A percentile compares a stretch with the other conserved stretches of the same genome.
Evolutionary conservation across 37 sponge, comb jelly and placozoan species (phyloP).

Genomic region (Eunapius fragilis): DNA sequence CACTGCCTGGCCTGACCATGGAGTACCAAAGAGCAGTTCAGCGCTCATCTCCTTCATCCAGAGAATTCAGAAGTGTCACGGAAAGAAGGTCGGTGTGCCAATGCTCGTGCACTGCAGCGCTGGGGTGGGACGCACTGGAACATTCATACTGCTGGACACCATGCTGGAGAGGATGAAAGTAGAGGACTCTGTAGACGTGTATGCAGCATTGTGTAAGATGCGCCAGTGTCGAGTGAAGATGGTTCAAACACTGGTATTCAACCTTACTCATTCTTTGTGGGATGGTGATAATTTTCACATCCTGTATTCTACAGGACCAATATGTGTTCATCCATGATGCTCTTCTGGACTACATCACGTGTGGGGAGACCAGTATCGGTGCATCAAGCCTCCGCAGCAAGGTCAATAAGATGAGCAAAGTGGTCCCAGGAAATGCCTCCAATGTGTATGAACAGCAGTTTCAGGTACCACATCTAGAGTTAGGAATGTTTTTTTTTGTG

Average conservation of each 20-base stretch:
- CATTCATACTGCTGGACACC: conserved; percentile 76
- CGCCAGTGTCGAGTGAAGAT: conserved; percentile 59
- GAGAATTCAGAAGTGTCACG: conserved; percentile 57
- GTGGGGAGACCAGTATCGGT: conserved; percentile 53
- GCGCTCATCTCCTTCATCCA: conserved; percentile 76
- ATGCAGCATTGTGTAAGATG: conserved; percentile 57
- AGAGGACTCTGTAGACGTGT: conserved; percentile 56
- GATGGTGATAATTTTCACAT: not conserved
- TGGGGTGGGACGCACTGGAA: conserved; percentile 85
- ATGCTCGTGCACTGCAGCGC: conserved; percentile 91
- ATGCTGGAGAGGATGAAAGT: conserved; percentile 70
- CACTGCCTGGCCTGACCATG: conserved; percentile 80
- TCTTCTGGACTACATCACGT: conserved; percentile 65
- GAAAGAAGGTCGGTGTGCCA: conserved; percentile 32
- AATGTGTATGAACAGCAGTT: conserved; percentile 52
- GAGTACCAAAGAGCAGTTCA: conserved; percentile 84
- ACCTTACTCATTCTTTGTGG: not conserved
- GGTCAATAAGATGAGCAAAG: conserved; percentile 31
- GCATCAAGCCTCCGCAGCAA: conserved; percentile 25
- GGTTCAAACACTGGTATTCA: conserved; percentile 80
- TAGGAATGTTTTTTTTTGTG: not conserved
- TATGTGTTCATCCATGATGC: conserved; percentile 85
- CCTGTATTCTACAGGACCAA: conserved; percentile 37
- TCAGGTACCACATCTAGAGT: conserved; percentile 6
- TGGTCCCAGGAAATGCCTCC: conserved; percentile 43